These are phyloP conservation scores for Gisinianus flammeolus DNA, from an alignment of 2,888 invertebrate genomes.

Conservation along the genomic window DNA sequence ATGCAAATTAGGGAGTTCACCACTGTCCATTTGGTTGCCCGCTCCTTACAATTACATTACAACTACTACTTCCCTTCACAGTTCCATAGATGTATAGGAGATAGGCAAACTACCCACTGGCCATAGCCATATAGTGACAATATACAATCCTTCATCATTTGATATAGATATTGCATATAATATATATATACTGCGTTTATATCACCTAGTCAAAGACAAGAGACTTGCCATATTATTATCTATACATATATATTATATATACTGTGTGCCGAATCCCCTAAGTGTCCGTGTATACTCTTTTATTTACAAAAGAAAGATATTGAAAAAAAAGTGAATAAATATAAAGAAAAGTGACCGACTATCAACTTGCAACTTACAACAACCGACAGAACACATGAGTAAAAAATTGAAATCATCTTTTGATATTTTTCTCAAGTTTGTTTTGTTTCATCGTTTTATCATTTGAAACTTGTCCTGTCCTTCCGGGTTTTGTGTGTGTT, in stretches of 20 bases:
- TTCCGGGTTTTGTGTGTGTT: background rate
- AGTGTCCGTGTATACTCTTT: too few relatives aligned
- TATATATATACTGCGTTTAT: background rate
- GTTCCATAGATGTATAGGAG: background rate
- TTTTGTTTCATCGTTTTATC: too few relatives aligned
- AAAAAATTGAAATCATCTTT: background rate
- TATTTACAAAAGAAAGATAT: background rate
- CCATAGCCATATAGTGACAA: background rate
- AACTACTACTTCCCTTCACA: background rate
- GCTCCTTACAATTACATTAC: background rate
- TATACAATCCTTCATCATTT: too few relatives aligned
- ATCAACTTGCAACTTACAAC: background rate
- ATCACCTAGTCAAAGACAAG: constrained; percentile 17
- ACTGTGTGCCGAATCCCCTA: background rate
- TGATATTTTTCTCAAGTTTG: too few relatives aligned
- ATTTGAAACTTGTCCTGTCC: background rate
- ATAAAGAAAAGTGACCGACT: background rate
- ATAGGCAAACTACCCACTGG: background rate
- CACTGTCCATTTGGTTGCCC: constrained; percentile 23
- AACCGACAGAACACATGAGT: background rate
- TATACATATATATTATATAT: background rate
- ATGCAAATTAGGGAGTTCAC: constrained; percentile 15
- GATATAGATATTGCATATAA: too few relatives aligned
- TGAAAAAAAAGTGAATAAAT: background rate
- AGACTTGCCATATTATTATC: background rate